Conservation (phyloP, 2,888 invertebrate species). For the Isoperla grammatica region DNA sequence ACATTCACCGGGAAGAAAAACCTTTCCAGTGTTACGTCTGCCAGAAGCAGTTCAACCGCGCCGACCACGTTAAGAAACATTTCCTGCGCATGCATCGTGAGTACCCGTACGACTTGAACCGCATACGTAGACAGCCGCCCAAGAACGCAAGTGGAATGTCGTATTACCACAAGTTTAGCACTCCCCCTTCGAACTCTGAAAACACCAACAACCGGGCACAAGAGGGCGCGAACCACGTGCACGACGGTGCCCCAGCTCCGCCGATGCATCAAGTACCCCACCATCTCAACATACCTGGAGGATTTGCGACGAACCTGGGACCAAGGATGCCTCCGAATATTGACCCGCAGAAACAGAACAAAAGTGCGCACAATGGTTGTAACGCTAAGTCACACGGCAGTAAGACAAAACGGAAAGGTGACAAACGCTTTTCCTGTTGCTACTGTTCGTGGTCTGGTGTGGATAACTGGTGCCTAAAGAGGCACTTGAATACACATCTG, state of each 20-base stretch:
- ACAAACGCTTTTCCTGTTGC: constrained; percentile 76
- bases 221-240: constrained; percentile 7
- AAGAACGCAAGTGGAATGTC: constrained; percentile 35
- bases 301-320: constrained; percentile 10
- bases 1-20: constrained; percentile 89
- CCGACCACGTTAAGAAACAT: constrained; percentile 92
- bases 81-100: constrained; percentile 89
- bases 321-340: neutral
- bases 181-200: constrained; percentile 15
- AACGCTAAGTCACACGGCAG: constrained; percentile 40
- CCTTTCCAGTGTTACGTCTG: constrained; percentile 92
- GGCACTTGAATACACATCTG: constrained; percentile 87
- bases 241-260: constrained; percentile 15
- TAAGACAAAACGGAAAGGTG: constrained; percentile 47
- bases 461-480: constrained; percentile 89
- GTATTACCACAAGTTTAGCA: constrained; percentile 32
- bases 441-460: constrained; percentile 91
- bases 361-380: constrained; percentile 38
- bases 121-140: constrained; percentile 59
- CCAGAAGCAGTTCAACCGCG: constrained; percentile 87
- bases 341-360: constrained; percentile 30
- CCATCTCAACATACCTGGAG: constrained; percentile 25
- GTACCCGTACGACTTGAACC: constrained; percentile 77
- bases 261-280: constrained; percentile 22
- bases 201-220: constrained; percentile 18